Evolutionary conservation across 2,113 vertebrate species (phyloP), one percentile per base, ranked within the genome.

Genomic region (Callipepla squamata): DNA sequence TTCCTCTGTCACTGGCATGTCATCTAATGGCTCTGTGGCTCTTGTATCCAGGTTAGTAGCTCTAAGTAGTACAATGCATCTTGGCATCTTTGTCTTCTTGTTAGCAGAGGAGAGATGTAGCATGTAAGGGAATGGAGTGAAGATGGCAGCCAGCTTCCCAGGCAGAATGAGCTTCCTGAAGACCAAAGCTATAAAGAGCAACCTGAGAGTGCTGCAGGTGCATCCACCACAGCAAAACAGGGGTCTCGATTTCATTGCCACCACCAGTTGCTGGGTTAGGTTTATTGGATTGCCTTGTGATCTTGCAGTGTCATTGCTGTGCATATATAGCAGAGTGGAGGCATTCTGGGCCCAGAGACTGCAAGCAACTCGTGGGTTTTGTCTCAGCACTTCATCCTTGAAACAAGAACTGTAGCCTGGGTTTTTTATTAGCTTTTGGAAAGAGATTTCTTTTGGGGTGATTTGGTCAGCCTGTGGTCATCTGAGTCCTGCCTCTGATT

Each of bases 41-140:
- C 72, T 91, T n/a, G 94, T 94, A 23, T 98, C 98, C 93, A 96
- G 97, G 99, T 99, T 93, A 98, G 96, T 96, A 61, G 18, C 59
- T 92, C 18, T 72, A 70, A 77, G 63, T 30, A 44, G 18, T 38
- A 34, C 30, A 40, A 8, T 67, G 42, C 26, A 83, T 72, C 14
- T 59, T 74, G 44, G 7, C 5, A 2, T 25, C 51, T 65, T 88
- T 92, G 23, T 20, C n/a, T 50, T 82, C 26, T 18, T 50, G 40
- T 42, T 59, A 70, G 57, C 65, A 80, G 28, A 66, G 57, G 68
- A 61, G 66, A 80, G 1, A 12, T 63, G 68, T 81, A 80, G 25
- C 15, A 20, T 15, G 13, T 40, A 2, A 14, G 32, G 14, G 23
- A 76, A 65, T 11, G 7, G 44, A 76, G 20, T 48, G n/a, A 85